Conservation (phyloP, 2,888 invertebrate genomes). For the Acanthacorydalis orientalis region DNA sequence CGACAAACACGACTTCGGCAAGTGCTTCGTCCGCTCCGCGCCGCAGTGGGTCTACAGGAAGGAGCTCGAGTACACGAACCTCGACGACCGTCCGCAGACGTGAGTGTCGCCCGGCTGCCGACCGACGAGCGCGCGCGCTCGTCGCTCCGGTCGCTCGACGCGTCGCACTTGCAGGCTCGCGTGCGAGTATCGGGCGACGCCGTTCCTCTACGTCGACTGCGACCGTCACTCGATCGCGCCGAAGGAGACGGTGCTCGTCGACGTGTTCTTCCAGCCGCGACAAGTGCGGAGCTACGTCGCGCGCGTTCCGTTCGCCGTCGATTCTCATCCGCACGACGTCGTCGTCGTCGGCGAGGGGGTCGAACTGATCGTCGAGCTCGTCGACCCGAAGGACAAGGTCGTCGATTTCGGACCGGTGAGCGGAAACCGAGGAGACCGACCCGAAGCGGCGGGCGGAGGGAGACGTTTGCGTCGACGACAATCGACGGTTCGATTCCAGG, state of each 20-base stretch:
- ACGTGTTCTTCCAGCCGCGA: conserved; percentile 37
- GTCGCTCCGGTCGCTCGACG: background rate
- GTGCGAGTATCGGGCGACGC: conserved; percentile 28
- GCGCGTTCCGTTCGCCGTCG: conserved; percentile 33
- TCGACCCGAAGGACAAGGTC: conserved; percentile 22
- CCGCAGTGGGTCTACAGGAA: conserved; percentile 28
- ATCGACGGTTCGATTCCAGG: conserved; percentile 2
- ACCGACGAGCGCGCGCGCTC: too few species aligned
- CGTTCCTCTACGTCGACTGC: conserved; percentile 33
- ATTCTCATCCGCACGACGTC: conserved; percentile 34
- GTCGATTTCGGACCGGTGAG: conserved; percentile 23
- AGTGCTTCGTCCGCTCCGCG: conserved; percentile 40
- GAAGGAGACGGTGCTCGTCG: conserved; percentile 26
- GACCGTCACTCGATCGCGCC: conserved; percentile 27
- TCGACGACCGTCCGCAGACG: conserved; percentile 19
- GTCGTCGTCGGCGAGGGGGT: conserved; percentile 38
- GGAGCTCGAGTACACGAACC: conserved; percentile 23
- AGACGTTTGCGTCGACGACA: background rate
- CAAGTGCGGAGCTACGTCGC: conserved; percentile 32
- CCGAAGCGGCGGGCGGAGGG: too few species aligned
- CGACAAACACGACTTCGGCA: conserved; percentile 43
- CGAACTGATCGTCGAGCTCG: conserved; percentile 20
- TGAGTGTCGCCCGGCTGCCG: conserved; percentile 13
- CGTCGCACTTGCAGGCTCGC: conserved; percentile 27
- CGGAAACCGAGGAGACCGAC: too few species aligned